Conservation (phyloP, 1,140 invertebrate genomes). For the Helicoverpa zea region DNA sequence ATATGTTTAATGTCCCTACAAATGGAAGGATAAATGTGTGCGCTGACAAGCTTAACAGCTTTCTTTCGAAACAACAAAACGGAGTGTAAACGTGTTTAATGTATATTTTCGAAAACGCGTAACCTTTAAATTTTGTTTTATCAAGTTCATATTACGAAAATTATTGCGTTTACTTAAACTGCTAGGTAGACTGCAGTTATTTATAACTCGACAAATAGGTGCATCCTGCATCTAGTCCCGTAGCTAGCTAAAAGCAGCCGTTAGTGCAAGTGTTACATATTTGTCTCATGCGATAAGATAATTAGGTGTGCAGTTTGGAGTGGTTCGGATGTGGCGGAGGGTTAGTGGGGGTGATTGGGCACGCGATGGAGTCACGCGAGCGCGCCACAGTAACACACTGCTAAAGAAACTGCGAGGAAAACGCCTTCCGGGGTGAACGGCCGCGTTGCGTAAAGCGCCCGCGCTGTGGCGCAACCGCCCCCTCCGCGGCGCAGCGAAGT, state of each 20-base stretch:
- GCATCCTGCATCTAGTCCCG: conserved; percentile 13
- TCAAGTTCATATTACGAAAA: background rate
- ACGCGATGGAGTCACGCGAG: conserved; percentile 81
- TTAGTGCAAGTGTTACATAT: conserved; percentile 60
- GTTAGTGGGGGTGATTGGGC: conserved; percentile 65
- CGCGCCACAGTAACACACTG: conserved; percentile 80
- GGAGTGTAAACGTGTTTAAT: conserved; percentile 32
- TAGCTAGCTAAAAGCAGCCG: conserved; percentile 43
- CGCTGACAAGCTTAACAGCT: conserved; percentile 38
- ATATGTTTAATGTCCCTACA: conserved; percentile 37
- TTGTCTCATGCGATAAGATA: conserved; percentile 62
- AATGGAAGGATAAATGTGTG: conserved; percentile 46
- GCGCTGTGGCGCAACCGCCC: conserved; percentile 73
- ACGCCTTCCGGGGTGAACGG: conserved; percentile 85
- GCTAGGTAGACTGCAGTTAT: background rate
- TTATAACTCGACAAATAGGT: background rate
- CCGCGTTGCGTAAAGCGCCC: conserved; percentile 82
- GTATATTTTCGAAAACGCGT: conserved; percentile 31
- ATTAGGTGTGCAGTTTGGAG: conserved; percentile 66
- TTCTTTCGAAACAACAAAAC: conserved; percentile 41
- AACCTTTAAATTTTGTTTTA: conserved; percentile 10
- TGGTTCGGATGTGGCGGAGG: conserved; percentile 66
- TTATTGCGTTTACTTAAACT: background rate
- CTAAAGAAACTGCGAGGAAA: conserved; percentile 85
- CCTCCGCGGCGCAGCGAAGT: conserved; percentile 42